Base-by-base conservation (phyloP, 2,888 invertebrate species). In the Belgica antarctica region DNA sequence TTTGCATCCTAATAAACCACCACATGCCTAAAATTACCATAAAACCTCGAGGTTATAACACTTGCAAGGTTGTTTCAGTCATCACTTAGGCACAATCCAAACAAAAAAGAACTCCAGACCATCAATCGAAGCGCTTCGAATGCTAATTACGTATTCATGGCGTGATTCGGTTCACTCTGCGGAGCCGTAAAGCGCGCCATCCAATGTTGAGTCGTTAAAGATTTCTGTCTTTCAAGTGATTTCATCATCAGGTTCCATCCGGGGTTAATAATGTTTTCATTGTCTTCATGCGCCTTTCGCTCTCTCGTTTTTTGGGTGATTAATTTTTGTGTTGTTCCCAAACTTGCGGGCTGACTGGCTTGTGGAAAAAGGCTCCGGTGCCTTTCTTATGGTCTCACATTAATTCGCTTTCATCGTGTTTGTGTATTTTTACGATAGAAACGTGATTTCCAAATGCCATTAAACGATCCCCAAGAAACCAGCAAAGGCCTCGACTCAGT, bases 381-480 rank as follows among this genome's bases (percentile, higher is more conserved):
- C n/a, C n/a, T n/a, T n/a, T 41, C 41, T 41, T 10, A 5, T 4
- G n/a, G n/a, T 41, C 41, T 15, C 41, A 41, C 41, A 31, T 31
- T 15, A 5, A 2, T 41, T 41, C 12, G 3, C 15, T 2, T 41
- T 41, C 41, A n/a, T 41, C 41, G 41, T 41, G 41, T 41, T 41
- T 17, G 52, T n/a, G n/a, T n/a, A n/a, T 22, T 62, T 62, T 62
- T 62, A 62, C 62, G 62, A 36, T 10, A 22, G 4, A 10, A 62
- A 62, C 62, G 62, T 62, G 62, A 62, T 31, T 62, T 62, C 62
- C 62, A 62, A 62, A 10, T 12, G 36, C 62, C 36, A 62, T 62
- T 62, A 28, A 31, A 31, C 4, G 31, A 4, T 10, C 5, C 4
- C 31, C 5, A 31, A 4, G 41, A n/a, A n/a, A n/a, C n/a, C n/a